phyloP scores from a whole-genome alignment of 2,888 invertebrate genomes.

The Rotaria magnacalcarata region DNA sequence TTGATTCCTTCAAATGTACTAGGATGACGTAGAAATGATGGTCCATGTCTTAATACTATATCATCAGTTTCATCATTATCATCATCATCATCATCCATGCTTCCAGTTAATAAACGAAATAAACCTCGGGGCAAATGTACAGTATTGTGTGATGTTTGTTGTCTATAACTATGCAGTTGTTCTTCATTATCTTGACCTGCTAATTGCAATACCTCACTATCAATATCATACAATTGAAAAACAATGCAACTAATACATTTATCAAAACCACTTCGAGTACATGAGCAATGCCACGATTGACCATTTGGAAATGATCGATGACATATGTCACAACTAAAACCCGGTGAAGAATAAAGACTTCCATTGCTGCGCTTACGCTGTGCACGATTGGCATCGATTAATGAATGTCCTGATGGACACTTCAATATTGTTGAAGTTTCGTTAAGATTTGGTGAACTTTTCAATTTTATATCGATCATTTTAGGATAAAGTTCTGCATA shows the following conservation, averaged over 20 bases:
- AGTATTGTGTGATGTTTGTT: neutral
- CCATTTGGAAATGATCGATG: neutral
- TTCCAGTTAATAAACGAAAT: neutral
- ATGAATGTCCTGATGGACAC: neutral
- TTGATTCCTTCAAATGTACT: neutral
- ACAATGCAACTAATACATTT: neutral
- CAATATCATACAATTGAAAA: neutral
- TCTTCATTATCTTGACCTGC: conserved; percentile 19
- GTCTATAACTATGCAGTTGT: neutral
- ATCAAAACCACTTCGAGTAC: neutral
- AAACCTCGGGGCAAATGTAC: neutral
- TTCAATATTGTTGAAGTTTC: neutral
- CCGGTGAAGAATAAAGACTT: neutral
- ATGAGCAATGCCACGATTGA: neutral
- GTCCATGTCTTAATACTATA: neutral
- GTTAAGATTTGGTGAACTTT: neutral
- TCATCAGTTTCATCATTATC: neutral
- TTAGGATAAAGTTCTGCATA: neutral
- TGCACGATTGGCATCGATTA: neutral
- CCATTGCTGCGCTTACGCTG: neutral
- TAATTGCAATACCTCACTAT: neutral
- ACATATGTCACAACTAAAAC: neutral
- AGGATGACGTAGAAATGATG: neutral
- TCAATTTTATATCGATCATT: neutral
- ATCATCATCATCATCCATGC: neutral